A percentile compares a stretch with the other conserved stretches of the same genome.
phyloP scores from a whole-genome alignment of 2,888 invertebrate species.

The Smittia aterrima region DNA sequence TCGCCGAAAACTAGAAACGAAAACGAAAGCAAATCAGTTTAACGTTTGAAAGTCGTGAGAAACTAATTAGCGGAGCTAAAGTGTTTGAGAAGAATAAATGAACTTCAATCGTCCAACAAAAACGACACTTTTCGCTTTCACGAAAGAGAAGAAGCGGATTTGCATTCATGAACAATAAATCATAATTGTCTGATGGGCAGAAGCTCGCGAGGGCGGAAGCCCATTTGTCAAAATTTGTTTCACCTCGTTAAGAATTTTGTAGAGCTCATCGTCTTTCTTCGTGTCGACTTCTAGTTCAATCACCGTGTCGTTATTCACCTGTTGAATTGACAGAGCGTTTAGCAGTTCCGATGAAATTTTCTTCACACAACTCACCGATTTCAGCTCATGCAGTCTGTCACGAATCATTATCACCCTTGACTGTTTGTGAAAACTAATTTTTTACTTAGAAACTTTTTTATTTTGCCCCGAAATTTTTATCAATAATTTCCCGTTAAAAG shows the following conservation, averaged over 20 bases:
- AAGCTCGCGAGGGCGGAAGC: background rate
- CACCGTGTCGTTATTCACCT: background rate
- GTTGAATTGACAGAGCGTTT: background rate
- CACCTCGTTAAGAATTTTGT: slow-evolving; percentile 27
- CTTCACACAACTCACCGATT: background rate
- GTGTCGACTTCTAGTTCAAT: slow-evolving; percentile 26
- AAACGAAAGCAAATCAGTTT: background rate
- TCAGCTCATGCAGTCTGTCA: slow-evolving; percentile 28
- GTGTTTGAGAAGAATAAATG: background rate
- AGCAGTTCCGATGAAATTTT: background rate
- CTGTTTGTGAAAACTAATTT: too few species aligned
- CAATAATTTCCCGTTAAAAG: too few species aligned
- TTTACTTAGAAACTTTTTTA: too few species aligned
- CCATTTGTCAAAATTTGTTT: background rate
- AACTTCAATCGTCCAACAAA: background rate
- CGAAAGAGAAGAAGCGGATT: background rate
- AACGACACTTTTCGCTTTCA: background rate
- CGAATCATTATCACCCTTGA: slow-evolving; percentile 25
- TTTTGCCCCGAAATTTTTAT: too few species aligned
- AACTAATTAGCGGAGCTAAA: background rate
- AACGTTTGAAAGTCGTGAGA: background rate
- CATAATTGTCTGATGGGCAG: background rate
- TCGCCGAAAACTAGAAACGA: slow-evolving; percentile 25
- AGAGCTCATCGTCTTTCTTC: background rate
- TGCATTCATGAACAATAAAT: slow-evolving; percentile 9